Conservation (phyloP, 2,888 invertebrate genomes). For the Dynastes grantii region DNA sequence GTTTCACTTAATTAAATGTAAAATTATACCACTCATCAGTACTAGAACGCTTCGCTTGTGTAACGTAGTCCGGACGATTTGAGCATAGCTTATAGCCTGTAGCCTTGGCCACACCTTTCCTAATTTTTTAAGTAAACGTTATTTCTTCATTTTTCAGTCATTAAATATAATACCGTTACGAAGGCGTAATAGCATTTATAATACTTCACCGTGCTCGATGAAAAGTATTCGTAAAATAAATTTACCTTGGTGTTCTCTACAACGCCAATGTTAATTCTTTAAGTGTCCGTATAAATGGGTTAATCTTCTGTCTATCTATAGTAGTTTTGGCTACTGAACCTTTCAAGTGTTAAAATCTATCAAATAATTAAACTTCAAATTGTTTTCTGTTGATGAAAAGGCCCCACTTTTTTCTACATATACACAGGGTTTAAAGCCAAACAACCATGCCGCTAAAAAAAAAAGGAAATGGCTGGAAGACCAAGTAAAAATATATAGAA, state of each 20-base stretch:
- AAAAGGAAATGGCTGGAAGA: too few species aligned
- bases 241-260: too few species aligned
- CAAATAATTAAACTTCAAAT: too few species aligned
- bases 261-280: background rate
- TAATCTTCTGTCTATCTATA: too few species aligned
- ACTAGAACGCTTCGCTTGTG: background rate
- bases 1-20: constrained; percentile 35
- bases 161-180: constrained; percentile 31
- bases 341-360: too few species aligned
- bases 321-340: too few species aligned
- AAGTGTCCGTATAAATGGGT: background rate
- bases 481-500: too few species aligned
- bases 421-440: too few species aligned
- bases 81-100: constrained; percentile 28
- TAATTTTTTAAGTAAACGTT: constrained; percentile 13
- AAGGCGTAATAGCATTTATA: background rate
- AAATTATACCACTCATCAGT: constrained; percentile 35
- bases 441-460: too few species aligned
- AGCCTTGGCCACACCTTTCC: constrained; percentile 45
- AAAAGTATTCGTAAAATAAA: too few species aligned
- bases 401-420: too few species aligned
- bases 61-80: constrained; percentile 37
- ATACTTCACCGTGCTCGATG: background rate
- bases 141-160: constrained; percentile 38
- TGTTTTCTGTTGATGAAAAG: too few species aligned